Conservation (phyloP, 2,113 vertebrate genomes). For the Argyrosomus japonicus region DNA sequence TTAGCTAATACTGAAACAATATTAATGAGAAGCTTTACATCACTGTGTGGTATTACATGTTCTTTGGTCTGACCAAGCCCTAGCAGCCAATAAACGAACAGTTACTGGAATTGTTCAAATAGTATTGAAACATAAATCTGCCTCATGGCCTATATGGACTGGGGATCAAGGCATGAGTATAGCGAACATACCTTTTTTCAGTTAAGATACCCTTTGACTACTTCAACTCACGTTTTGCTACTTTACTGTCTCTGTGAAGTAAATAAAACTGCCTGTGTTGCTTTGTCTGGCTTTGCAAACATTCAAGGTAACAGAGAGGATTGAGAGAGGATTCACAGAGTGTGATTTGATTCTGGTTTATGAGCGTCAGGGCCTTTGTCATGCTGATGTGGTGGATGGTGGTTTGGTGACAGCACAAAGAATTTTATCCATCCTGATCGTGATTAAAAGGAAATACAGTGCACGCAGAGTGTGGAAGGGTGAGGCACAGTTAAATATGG, state of each 20-base stretch:
- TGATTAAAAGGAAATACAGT: slow-evolving; percentile 40
- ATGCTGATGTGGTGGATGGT: slow-evolving; percentile 58
- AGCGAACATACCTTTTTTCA: background rate
- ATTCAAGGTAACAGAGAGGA: background rate
- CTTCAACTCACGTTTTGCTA: background rate
- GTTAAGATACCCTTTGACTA: background rate
- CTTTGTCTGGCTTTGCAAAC: slow-evolving; percentile 18
- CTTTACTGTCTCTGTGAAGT: background rate
- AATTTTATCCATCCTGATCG: slow-evolving; percentile 13
- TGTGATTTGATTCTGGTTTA: slow-evolving; percentile 17
- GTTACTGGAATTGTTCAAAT: background rate
- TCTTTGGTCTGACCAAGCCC: background rate
- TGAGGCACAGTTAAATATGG: slow-evolving; percentile 76
- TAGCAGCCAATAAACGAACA: background rate
- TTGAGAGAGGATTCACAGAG: background rate
- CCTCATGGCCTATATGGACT: background rate
- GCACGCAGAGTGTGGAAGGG: slow-evolving; percentile 58
- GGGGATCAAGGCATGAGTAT: background rate
- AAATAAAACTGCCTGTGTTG: background rate
- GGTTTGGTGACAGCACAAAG: slow-evolving; percentile 28
- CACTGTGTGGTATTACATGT: background rate
- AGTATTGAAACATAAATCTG: background rate
- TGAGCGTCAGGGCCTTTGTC: slow-evolving; percentile 27
- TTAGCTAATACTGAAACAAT: background rate
- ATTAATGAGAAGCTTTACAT: background rate